phyloP scores from a whole-genome alignment of 2,113 vertebrate species.

The Oxyruncus cristatus region DNA sequence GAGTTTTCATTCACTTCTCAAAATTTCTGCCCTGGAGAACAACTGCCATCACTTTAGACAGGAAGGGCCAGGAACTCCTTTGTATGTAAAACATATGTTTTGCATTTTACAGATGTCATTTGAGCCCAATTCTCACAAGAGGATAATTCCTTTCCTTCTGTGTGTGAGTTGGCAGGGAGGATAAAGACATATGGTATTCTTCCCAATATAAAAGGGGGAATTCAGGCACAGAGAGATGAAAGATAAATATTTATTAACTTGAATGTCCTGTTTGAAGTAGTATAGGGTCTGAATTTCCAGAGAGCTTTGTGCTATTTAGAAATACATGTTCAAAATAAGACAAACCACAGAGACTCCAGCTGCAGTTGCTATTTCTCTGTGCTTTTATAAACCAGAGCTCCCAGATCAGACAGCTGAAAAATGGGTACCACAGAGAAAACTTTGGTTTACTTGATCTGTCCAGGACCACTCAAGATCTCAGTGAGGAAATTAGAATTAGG shows the following conservation, averaged over 20 bases:
- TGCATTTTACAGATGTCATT: background rate
- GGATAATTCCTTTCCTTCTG: background rate
- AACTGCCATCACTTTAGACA: background rate
- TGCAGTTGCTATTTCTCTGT: background rate
- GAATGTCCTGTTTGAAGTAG: constrained; percentile 1
- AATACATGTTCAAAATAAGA: background rate
- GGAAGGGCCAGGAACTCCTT: background rate
- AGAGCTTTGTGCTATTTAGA: background rate
- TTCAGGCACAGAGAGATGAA: background rate
- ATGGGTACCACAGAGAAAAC: background rate
- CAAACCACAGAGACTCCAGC: background rate
- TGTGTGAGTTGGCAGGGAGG: background rate
- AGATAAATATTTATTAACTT: constrained; percentile 27
- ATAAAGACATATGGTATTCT: background rate
- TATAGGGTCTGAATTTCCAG: background rate
- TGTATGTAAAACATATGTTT: background rate
- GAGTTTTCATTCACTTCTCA: background rate
- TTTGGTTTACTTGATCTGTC: background rate
- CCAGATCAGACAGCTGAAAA: background rate
- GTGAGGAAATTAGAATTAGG: background rate
- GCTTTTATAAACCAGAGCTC: background rate
- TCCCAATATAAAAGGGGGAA: background rate
- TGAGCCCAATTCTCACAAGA: background rate
- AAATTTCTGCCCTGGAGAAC: background rate
- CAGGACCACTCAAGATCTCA: background rate